phyloP scores from a whole-genome alignment of 2,797 vertebrate genomes.

The Clarias fuscus region DNA sequence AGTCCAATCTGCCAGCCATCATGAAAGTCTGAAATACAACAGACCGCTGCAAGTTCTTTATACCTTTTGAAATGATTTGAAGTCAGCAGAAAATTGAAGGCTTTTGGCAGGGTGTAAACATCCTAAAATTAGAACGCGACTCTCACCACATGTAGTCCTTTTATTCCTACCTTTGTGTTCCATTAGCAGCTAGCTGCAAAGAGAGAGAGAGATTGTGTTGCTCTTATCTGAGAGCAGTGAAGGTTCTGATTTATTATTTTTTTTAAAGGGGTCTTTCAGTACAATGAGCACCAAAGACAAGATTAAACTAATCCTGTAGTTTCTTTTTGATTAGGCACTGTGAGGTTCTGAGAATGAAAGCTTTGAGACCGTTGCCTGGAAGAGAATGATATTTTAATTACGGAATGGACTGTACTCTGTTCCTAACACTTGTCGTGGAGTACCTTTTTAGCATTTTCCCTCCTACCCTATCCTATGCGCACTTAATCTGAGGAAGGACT shows the following conservation, averaged over 20 bases:
- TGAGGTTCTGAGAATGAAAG: neutral
- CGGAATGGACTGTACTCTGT: neutral
- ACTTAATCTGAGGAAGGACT: neutral
- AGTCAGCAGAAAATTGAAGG: constrained; percentile 20
- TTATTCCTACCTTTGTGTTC: constrained; percentile 31
- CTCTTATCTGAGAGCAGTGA: neutral
- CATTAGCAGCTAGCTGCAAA: constrained; percentile 18
- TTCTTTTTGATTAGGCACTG: neutral
- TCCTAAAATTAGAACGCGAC: neutral
- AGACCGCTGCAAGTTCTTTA: neutral
- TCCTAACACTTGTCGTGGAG: neutral
- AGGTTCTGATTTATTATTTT: neutral
- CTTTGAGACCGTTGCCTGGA: neutral
- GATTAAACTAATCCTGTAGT: neutral
- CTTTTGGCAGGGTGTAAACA: neutral
- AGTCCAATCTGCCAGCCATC: neutral
- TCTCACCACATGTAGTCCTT: constrained; percentile 3
- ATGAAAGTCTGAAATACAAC: neutral
- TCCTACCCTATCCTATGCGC: neutral
- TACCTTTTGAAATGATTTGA: neutral
- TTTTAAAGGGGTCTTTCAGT: neutral
- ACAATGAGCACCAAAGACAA: neutral
- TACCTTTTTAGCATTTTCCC: neutral
- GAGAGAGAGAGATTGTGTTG: constrained; percentile 2
- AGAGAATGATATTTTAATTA: constrained; percentile 6